Base-by-base conservation (phyloP, 1,140 invertebrate species). In the Musca vetustissima region DNA sequence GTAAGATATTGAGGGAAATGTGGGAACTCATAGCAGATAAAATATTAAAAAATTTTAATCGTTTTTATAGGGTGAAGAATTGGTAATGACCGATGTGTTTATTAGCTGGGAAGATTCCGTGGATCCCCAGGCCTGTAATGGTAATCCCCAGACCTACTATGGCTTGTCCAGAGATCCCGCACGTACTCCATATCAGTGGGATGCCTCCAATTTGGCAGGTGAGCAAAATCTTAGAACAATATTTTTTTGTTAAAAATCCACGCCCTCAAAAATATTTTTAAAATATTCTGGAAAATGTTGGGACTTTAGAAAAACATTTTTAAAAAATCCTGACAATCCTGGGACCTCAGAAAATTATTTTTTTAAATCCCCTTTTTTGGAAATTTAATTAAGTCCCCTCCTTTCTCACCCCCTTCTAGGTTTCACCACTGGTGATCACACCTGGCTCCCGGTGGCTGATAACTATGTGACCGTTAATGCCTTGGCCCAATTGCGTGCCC, bases 31-130 rank as follows among this genome's bases (percentile, higher is more conserved):
- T 28, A 3, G 3, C 28, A 3, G 4, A n/a, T n/a, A n/a, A n/a
- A 13, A 59, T 28, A 25, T n/a, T 8, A 14, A 19, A 28, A 67
- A n/a, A 15, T 65, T 49, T 49, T n/a, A 21, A 11, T 24, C 4
- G 2, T 49, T n/a, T 66, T 68, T 61, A 49, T 13, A 92, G 83
- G 92, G 92, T 14, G 92, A 93, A 80, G 92, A 93, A 80, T 86
- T 93, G 43, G 92, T 88, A 0, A 93, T 93, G 90, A 78, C 83
- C 15, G 87, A 93, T 80, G 87, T 84, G 1, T 65, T 69, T 4
- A 77, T 86, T 0, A 75, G 75, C 1, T 88, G 82, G 82, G 75
- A 83, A 57, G 79, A 85, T 14, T 86, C 85, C 6, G 66, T 68
- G 2, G 71, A 72, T 57, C 71, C 71, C 6, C 59, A 64, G 28